Conservation (phyloP, 2,888 invertebrate genomes). For the Drosophila algonquin region DNA sequence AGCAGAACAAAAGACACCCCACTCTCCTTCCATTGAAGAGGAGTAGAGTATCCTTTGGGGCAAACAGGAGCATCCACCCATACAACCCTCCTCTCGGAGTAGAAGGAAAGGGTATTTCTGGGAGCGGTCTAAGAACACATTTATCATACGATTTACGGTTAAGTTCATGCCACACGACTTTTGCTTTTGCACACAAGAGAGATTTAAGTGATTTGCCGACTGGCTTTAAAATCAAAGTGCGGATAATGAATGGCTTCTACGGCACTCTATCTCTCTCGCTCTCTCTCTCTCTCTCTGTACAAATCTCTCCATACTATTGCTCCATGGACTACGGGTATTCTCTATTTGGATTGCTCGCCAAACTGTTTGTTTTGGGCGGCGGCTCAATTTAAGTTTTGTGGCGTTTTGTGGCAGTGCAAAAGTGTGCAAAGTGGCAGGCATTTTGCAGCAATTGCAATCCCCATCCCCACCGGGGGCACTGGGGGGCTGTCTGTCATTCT, state of each 20-base stretch:
- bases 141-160: conserved; percentile 73
- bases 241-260: conserved; percentile 62
- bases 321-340: conserved; percentile 38
- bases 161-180: conserved; percentile 74
- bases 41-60: not conserved
- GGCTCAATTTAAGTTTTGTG: conserved; percentile 76
- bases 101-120: not conserved
- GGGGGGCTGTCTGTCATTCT: conserved; percentile 71
- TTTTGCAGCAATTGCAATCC: conserved; percentile 66
- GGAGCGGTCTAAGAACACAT: conserved; percentile 57
- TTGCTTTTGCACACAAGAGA: conserved; percentile 59
- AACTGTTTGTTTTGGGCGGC: conserved; percentile 67
- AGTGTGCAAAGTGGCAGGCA: conserved; percentile 67
- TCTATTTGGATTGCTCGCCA: conserved; percentile 66
- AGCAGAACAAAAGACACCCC: not conserved
- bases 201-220: conserved; percentile 78
- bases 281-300: not conserved
- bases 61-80: not conserved
- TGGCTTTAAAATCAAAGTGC: conserved; percentile 73
- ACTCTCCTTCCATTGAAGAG: no score
- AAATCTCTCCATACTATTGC: not conserved
- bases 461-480: conserved; percentile 30
- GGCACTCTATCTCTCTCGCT: not conserved
- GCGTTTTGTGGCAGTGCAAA: conserved; percentile 26
- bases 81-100: not conserved